phyloP scores from a whole-genome alignment of 2,113 vertebrate genomes.

The Balaeniceps rex region DNA sequence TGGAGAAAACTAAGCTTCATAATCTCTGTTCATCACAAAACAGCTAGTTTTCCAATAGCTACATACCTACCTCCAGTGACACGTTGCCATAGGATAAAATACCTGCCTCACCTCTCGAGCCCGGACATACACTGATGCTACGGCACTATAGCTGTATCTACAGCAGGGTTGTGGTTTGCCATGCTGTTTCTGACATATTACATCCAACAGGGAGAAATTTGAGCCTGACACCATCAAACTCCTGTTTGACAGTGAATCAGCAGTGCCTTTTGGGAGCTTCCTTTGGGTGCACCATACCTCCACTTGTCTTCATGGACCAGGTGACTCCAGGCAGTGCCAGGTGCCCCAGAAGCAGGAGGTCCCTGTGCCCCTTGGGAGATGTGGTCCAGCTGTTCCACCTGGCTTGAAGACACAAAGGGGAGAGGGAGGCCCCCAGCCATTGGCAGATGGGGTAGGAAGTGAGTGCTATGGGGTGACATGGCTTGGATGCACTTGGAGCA shows the following conservation, averaged over 20 bases:
- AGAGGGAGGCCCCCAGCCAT: neutral
- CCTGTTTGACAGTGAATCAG: neutral
- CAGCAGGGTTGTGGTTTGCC: neutral
- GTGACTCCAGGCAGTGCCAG: neutral
- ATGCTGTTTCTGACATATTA: neutral
- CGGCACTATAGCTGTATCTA: neutral
- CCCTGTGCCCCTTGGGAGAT: neutral
- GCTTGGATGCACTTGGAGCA: neutral
- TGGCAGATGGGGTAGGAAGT: neutral
- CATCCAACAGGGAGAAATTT: neutral
- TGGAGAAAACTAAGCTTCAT: neutral
- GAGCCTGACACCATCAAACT: neutral
- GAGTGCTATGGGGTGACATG: neutral
- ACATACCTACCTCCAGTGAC: neutral
- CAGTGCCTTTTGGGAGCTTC: neutral
- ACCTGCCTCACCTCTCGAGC: neutral
- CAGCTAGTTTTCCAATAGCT: neutral
- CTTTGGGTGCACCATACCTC: neutral
- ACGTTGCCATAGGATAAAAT: neutral
- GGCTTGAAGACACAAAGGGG: neutral
- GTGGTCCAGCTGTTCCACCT: neutral
- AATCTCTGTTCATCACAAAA: neutral
- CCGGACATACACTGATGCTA: rapidly evolving
- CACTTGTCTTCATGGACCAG: neutral
- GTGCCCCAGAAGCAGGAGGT: neutral